Evolutionary conservation across 1,140 invertebrate species (phyloP).

Genomic region (Pogonognathellus flavescens): DNA sequence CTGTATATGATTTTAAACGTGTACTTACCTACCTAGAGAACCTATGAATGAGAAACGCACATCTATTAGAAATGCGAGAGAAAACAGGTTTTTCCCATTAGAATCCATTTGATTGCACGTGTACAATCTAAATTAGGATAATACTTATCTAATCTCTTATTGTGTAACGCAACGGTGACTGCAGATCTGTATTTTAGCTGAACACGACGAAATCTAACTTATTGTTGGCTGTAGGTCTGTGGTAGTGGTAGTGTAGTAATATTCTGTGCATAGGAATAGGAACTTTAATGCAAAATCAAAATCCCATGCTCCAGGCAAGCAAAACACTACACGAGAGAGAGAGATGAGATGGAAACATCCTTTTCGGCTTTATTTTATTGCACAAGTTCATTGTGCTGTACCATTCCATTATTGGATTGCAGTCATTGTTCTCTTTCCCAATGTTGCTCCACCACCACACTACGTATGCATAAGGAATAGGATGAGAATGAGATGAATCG

Average conservation of each 20-base stretch:
- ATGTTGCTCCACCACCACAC: neutral
- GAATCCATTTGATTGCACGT: conserved; percentile 9
- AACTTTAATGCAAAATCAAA: neutral
- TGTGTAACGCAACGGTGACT: conserved; percentile 12
- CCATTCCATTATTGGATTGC: neutral
- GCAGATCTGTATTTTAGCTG: too few species aligned
- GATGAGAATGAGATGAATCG: neutral
- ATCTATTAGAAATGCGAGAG: neutral
- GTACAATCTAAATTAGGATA: conserved; percentile 29
- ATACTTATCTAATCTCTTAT: conserved; percentile 25
- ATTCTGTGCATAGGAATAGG: neutral
- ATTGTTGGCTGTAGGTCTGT: too few species aligned
- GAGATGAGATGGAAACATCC: too few species aligned
- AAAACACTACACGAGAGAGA: neutral
- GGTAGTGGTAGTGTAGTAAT: neutral
- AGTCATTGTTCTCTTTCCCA: neutral
- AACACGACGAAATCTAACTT: too few species aligned
- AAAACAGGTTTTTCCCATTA: conserved; percentile 41
- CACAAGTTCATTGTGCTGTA: too few species aligned
- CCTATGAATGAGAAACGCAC: neutral
- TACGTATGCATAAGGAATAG: conserved; percentile 20
- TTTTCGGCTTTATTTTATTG: neutral
- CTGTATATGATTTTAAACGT: neutral
- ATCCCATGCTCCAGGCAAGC: neutral
- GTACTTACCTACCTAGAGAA: too few species aligned